Percentiles rank a stretch among this genome's conserved stretches.
Conservation (phyloP, 2,797 vertebrate species). For the Esox masquinongy region DNA sequence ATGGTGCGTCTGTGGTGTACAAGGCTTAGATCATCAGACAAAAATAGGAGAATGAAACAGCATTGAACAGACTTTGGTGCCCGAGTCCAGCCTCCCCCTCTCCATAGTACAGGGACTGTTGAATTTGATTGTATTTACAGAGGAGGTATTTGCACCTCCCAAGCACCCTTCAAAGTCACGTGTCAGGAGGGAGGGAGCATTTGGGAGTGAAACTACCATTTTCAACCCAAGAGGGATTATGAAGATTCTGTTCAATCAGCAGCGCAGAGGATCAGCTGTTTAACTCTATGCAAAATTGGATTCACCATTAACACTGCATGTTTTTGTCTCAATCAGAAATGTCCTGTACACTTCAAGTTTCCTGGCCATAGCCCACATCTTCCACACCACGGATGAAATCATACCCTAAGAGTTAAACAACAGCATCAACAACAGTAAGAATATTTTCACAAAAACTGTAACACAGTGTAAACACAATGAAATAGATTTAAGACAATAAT, state of each 20-base stretch:
- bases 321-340: too few species aligned
- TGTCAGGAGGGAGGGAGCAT: conserved; percentile 17
- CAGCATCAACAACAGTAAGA: conserved; percentile 41
- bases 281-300: too few species aligned
- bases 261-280: too few species aligned
- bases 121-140: conserved; percentile 14
- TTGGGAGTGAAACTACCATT: conserved; percentile 40
- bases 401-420: conserved; percentile 55
- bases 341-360: too few species aligned
- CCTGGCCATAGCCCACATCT: too few species aligned
- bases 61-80: conserved; percentile 50
- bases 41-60: conserved; percentile 13
- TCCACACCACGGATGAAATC: conserved; percentile 10
- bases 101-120: conserved; percentile 19
- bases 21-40: conserved; percentile 12
- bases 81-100: conserved; percentile 20
- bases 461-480: conserved; percentile 51
- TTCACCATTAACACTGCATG: too few species aligned
- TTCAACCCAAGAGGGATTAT: conserved; percentile 18
- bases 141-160: conserved; percentile 20
- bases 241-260: too few species aligned
- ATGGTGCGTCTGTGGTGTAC: not conserved
- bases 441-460: conserved; percentile 47
- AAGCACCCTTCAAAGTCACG: conserved; percentile 35
- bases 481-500: conserved; percentile 58